These are phyloP conservation scores for Muscidifurax raptorellus DNA, from an alignment of 1,140 invertebrate species.

Conservation along the genomic window DNA sequence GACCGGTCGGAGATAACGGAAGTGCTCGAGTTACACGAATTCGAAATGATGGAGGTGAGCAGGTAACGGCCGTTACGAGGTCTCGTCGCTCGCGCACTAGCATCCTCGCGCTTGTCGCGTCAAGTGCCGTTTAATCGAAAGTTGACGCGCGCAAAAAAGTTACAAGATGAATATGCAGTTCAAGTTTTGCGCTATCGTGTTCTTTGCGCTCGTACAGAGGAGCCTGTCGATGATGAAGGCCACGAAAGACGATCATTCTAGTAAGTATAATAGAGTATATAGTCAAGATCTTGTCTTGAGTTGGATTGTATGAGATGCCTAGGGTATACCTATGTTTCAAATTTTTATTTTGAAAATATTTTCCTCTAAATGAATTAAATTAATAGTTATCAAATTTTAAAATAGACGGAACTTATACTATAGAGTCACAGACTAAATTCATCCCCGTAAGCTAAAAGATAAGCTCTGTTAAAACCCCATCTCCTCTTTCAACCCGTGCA, in stretches of 20 bases:
- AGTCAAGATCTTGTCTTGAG: background rate
- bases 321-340: background rate
- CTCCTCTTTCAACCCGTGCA: background rate
- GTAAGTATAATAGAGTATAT: constrained; percentile 61
- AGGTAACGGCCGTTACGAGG: background rate
- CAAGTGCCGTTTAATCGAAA: background rate
- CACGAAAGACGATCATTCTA: constrained; percentile 61
- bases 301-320: background rate
- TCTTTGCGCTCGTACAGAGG: constrained; percentile 58
- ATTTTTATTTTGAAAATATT: background rate
- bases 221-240: constrained; percentile 60
- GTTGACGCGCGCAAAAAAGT: background rate
- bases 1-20: constrained; percentile 2
- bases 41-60: background rate
- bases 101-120: background rate
- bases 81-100: background rate
- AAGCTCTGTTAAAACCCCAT: background rate
- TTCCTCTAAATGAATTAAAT: too few relatives aligned
- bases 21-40: background rate
- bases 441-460: background rate
- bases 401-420: background rate
- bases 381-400: too few relatives aligned
- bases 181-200: constrained; percentile 58
- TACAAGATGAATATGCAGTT: constrained; percentile 58
- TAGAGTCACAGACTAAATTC: background rate